Evolutionary conservation across 2,113 vertebrate species (phyloP).

Genomic region (Lophius piscatorius): DNA sequence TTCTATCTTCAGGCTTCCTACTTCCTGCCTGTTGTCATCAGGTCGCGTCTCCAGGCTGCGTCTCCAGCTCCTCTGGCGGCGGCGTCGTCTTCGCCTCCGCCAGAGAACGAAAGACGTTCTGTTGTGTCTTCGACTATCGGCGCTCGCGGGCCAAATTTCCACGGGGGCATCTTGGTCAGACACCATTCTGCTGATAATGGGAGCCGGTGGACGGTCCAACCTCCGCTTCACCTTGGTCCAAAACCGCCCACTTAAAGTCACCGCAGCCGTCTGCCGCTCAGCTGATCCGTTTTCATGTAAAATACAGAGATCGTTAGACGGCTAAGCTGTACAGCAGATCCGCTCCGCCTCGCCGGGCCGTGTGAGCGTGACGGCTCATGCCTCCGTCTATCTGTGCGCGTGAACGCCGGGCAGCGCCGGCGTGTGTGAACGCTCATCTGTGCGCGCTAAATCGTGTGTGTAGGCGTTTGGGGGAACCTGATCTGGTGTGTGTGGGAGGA

Average conservation of each 20-base stretch:
- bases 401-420: slow-evolving; percentile 54
- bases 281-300: slow-evolving; percentile 76
- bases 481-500: slow-evolving; percentile 77
- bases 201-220: slow-evolving; percentile 60
- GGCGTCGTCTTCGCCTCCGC: background rate
- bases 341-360: no score
- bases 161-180: slow-evolving; percentile 59
- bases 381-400: slow-evolving; percentile 57
- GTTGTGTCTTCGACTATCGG: slow-evolving; percentile 36
- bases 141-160: slow-evolving; percentile 51
- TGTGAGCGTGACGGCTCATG: slow-evolving; percentile 23
- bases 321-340: slow-evolving; percentile 74
- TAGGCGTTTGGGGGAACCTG: slow-evolving; percentile 75
- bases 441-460: slow-evolving; percentile 60
- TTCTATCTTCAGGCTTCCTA: no score
- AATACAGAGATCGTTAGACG: slow-evolving; percentile 76
- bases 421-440: slow-evolving; percentile 27
- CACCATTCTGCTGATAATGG: slow-evolving; percentile 65
- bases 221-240: slow-evolving; percentile 72
- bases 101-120: slow-evolving; percentile 22
- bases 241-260: slow-evolving; percentile 69
- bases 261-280: slow-evolving; percentile 68
- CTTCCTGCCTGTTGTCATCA: no score
- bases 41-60: background rate
- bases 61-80: background rate